Conservation (phyloP, 2,888 invertebrate species). For the Galerucella nymphaeae region DNA sequence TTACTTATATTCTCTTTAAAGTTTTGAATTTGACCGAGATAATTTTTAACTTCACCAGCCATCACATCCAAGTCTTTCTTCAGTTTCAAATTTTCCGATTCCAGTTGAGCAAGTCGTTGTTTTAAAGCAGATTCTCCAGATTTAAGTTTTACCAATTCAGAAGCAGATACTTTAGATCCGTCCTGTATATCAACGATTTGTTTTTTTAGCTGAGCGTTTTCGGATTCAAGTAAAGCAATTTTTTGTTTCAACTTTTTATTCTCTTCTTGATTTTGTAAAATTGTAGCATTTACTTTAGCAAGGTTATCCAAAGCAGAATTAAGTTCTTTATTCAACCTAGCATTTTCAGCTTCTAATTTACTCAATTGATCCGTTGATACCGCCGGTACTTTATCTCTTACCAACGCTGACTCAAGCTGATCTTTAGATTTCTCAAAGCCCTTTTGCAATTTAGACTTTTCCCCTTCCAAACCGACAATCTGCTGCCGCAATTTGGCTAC, state of each 20-base stretch:
- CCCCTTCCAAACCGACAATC: slow-evolving; percentile 41
- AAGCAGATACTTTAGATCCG: slow-evolving; percentile 35
- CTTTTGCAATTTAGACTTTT: slow-evolving; percentile 44
- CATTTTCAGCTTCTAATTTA: slow-evolving; percentile 49
- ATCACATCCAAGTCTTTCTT: slow-evolving; percentile 47
- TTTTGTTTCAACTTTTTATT: slow-evolving; percentile 47
- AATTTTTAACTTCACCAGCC: slow-evolving; percentile 22
- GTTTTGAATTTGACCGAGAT: slow-evolving; percentile 19
- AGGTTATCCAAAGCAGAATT: slow-evolving; percentile 40
- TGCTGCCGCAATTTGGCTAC: slow-evolving; percentile 43
- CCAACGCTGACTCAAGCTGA: slow-evolving; percentile 12
- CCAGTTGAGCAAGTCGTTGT: slow-evolving; percentile 39
- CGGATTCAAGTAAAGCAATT: slow-evolving; percentile 43
- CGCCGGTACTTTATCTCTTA: slow-evolving; percentile 41
- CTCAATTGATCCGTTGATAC: slow-evolving; percentile 17
- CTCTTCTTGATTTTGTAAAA: slow-evolving; percentile 43
- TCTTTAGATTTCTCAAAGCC: slow-evolving; percentile 38
- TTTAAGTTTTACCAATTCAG: slow-evolving; percentile 32
- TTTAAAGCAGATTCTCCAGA: slow-evolving; percentile 32
- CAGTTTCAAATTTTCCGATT: slow-evolving; percentile 48
- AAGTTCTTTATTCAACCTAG: slow-evolving; percentile 47
- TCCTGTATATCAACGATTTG: slow-evolving; percentile 39
- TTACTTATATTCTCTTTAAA: slow-evolving; percentile 38
- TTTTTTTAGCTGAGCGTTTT: slow-evolving; percentile 42
- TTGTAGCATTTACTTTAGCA: slow-evolving; percentile 33